Percentiles rank a stretch among this genome's conserved stretches.
phyloP scores from a whole-genome alignment of 1,140 invertebrate genomes.

The Telenomus remus region DNA sequence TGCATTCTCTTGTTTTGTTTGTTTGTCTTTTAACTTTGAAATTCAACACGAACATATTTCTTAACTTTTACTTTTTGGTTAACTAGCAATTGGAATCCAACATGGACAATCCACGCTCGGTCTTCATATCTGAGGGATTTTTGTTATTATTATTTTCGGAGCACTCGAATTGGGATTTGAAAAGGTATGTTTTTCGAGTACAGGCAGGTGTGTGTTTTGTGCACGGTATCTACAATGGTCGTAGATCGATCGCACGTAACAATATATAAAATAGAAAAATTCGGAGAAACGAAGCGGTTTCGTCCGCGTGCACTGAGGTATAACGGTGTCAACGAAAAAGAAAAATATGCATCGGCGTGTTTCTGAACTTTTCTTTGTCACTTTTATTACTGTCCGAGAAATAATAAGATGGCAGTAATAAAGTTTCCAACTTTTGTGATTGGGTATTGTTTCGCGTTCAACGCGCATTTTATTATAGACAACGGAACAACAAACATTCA shows the following conservation, averaged over 20 bases:
- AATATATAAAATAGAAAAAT: background rate
- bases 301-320: constrained; percentile 13
- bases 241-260: background rate
- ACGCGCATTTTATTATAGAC: too few species aligned
- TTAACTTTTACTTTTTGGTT: constrained; percentile 8
- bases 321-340: background rate
- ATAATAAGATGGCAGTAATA: constrained; percentile 1
- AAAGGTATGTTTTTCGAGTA: background rate
- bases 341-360: background rate
- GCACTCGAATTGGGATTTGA: background rate
- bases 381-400: constrained; percentile 1
- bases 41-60: too few species aligned
- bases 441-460: too few species aligned
- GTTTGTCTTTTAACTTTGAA: background rate
- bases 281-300: constrained; percentile 9
- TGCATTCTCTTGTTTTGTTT: background rate
- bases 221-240: constrained; percentile 4
- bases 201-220: background rate
- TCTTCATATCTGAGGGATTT: too few species aligned
- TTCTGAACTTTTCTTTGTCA: background rate
- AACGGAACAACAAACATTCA: too few species aligned
- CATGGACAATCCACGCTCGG: background rate
- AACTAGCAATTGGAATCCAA: constrained; percentile 2
- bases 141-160: background rate
- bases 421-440: background rate